phyloP scores from a whole-genome alignment of 92 coral and sea anemone genomes.

The Palythoa caribaeorum region DNA sequence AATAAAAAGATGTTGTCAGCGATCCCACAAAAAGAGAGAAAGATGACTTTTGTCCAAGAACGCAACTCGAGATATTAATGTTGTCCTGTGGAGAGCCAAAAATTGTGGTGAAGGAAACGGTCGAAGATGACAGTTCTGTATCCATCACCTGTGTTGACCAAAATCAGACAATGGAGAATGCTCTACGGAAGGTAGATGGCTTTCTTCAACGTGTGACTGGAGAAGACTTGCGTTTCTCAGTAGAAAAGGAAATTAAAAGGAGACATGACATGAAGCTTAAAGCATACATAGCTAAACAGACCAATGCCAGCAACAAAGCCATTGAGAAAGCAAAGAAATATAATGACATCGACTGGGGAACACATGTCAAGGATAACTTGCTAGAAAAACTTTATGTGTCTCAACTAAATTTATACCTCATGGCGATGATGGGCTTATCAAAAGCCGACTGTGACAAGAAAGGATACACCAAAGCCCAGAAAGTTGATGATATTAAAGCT shows the following conservation, averaged over 20 bases:
- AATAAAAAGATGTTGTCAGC: too few species aligned
- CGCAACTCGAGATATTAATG: too few species aligned
- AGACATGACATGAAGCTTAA: background rate
- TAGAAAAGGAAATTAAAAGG: background rate
- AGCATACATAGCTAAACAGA: background rate
- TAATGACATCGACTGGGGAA: constrained; percentile 31
- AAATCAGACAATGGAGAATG: too few species aligned
- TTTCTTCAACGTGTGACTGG: too few species aligned
- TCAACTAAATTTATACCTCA: constrained; percentile 7
- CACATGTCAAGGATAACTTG: background rate
- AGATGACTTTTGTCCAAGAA: too few species aligned
- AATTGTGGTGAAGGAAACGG: too few species aligned
- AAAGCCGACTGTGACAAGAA: constrained; percentile 25
- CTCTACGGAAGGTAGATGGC: too few species aligned
- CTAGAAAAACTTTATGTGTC: constrained; percentile 26
- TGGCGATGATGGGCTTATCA: background rate
- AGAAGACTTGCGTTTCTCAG: background rate
- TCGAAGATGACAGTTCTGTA: too few species aligned
- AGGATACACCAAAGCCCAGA: constrained; percentile 25
- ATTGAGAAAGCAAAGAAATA: constrained; percentile 9
- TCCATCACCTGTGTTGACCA: background rate
- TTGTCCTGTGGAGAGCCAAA: too few species aligned
- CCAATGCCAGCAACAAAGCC: constrained; percentile 10
- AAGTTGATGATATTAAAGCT: constrained; percentile 17
- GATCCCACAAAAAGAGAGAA: background rate